Conservation (phyloP, 2,797 vertebrate genomes). For the Lacerta agilis region DNA sequence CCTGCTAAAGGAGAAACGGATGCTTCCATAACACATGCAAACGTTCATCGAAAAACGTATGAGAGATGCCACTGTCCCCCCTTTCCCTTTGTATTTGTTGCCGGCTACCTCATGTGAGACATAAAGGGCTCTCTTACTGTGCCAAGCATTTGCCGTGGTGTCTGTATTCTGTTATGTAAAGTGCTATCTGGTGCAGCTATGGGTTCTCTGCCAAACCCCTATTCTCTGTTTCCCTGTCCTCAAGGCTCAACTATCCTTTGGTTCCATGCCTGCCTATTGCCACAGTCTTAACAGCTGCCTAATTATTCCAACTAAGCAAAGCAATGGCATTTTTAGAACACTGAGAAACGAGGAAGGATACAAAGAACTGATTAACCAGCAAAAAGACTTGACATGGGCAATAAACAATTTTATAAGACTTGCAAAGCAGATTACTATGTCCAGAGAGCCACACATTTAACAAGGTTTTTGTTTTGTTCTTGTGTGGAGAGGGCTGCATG, state of each 20-base stretch:
- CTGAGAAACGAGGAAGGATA: constrained; percentile 18
- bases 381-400: neutral
- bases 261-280: constrained; percentile 46
- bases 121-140: constrained; percentile 46
- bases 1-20: constrained; percentile 30
- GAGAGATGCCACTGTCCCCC: constrained; percentile 41
- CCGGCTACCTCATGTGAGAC: constrained; percentile 58
- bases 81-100: constrained; percentile 19
- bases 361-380: neutral
- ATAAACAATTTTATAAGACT: neutral
- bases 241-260: constrained; percentile 36
- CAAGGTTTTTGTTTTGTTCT: too few species aligned
- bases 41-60: constrained; percentile 5
- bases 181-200: neutral
- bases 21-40: constrained; percentile 12
- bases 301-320: constrained; percentile 54
- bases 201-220: constrained; percentile 31
- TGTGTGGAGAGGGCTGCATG: neutral
- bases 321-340: constrained; percentile 28
- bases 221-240: constrained; percentile 14
- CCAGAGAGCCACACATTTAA: neutral
- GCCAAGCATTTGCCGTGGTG: constrained; percentile 43
- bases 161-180: constrained; percentile 62
- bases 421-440: neutral
- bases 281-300: constrained; percentile 55